These are phyloP conservation scores for Caenorhabditis virilis DNA, from an alignment of 2,888 invertebrate species.

Conservation along the genomic window DNA sequence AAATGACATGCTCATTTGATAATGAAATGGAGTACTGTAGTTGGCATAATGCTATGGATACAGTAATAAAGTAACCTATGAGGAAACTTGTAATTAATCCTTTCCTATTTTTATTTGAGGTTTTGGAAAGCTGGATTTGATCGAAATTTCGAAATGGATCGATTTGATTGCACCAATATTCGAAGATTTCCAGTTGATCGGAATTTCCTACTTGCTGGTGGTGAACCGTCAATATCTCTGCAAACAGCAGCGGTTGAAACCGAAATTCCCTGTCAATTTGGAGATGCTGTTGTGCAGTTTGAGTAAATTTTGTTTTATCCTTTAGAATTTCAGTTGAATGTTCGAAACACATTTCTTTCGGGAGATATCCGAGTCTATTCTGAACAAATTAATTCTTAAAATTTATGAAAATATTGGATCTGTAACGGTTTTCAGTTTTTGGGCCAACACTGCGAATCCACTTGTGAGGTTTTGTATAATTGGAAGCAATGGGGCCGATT, in stretches of 20 bases:
- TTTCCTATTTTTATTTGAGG: no score
- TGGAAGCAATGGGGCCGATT: constrained; percentile 8
- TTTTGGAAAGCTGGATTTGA: constrained; percentile 57
- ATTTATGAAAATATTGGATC: background rate
- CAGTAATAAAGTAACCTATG: constrained; percentile 23
- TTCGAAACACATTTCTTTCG: no score
- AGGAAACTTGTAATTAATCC: no score
- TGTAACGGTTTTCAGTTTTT: constrained; percentile 53
- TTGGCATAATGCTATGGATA: constrained; percentile 53
- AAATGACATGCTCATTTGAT: constrained; percentile 61
- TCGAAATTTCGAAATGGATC: constrained; percentile 44
- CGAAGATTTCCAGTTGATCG: constrained; percentile 47
- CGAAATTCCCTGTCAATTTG: constrained; percentile 60
- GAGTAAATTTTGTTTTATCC: constrained; percentile 41
- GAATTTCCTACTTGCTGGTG: constrained; percentile 55
- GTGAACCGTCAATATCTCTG: constrained; percentile 37
- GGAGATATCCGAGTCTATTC: no score
- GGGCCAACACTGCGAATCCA: constrained; percentile 57
- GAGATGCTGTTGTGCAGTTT: constrained; percentile 56
- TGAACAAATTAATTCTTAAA: no score
- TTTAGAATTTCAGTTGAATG: background rate
- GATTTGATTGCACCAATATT: constrained; percentile 53
- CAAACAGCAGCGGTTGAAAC: constrained; percentile 56
- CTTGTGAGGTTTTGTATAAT: constrained; percentile 50
- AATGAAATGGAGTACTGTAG: constrained; percentile 55